phyloP scores from a whole-genome alignment of 2,888 invertebrate genomes.

The Aleiodes leptofemur region DNA sequence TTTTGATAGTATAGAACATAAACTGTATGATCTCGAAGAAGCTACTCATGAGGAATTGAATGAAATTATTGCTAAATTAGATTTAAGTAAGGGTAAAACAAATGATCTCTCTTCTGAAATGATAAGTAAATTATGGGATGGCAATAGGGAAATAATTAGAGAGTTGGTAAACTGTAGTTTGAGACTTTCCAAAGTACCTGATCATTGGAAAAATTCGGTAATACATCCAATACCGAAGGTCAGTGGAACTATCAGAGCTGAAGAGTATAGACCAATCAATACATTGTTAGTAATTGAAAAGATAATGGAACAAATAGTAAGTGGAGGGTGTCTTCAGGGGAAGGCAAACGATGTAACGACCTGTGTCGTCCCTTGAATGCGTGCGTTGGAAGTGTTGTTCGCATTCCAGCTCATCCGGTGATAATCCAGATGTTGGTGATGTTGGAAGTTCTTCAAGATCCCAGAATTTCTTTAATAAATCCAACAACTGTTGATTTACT shows the following conservation, averaged over 20 bases:
- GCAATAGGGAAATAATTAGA: conserved; percentile 7
- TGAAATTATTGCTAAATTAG: conserved; percentile 29
- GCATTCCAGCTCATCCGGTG: conserved; percentile 32
- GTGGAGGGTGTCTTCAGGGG: conserved; percentile 7
- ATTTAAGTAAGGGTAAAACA: conserved; percentile 28
- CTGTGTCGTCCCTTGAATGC: conserved; percentile 33
- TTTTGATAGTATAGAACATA: not conserved
- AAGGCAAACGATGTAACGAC: conserved; percentile 42
- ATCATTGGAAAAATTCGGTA: conserved; percentile 42
- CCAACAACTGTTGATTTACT: not conserved
- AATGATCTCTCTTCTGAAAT: conserved; percentile 32
- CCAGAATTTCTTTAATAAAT: not conserved
- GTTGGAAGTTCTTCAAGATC: not conserved
- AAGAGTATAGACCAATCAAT: conserved; percentile 42
- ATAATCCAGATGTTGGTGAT: not conserved
- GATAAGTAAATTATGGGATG: conserved; percentile 25
- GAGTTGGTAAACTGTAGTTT: conserved; percentile 8
- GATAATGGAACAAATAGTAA: conserved; percentile 37
- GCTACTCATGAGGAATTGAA: conserved; percentile 19
- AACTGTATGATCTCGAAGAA: conserved; percentile 6
- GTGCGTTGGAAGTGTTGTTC: conserved; percentile 39
- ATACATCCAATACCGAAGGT: conserved; percentile 40
- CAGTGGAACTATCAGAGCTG: conserved; percentile 32
- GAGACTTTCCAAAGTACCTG: conserved; percentile 24
- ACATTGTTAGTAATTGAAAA: conserved; percentile 39